phyloP scores from a whole-genome alignment of 2,113 vertebrate species.

The Alethe castanea region DNA sequence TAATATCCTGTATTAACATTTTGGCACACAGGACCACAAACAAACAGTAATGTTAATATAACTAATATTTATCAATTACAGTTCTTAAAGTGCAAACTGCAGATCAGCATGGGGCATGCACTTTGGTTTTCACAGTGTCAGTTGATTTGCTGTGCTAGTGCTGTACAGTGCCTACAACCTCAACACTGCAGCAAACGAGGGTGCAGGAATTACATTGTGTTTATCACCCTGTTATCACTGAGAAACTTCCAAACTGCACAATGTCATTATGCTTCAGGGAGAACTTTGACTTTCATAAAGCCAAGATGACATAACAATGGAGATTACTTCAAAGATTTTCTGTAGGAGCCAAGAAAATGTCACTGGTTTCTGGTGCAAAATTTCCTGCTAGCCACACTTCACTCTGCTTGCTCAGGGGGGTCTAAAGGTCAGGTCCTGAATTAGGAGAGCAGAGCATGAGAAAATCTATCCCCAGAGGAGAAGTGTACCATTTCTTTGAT shows the following conservation, averaged over 20 bases:
- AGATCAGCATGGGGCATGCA: not conserved
- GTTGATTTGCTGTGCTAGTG: not conserved
- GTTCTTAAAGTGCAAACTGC: not conserved
- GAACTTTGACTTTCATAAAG: conserved; percentile 57
- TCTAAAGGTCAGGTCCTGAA: not conserved
- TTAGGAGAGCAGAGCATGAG: not conserved
- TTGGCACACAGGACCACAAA: not conserved
- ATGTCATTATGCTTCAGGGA: not conserved
- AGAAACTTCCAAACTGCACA: not conserved
- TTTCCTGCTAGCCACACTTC: not conserved
- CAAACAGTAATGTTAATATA: not conserved
- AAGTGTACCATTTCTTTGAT: not conserved
- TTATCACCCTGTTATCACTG: conserved; percentile 15
- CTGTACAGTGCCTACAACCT: not conserved
- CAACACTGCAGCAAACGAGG: not conserved
- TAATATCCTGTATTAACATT: not conserved
- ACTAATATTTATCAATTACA: not conserved
- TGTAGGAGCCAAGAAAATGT: not conserved
- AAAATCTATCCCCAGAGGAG: not conserved
- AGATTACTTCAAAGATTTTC: not conserved
- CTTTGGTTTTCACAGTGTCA: not conserved
- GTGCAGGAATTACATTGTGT: not conserved
- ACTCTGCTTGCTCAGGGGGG: not conserved
- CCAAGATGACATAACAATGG: not conserved
- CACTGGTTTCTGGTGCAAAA: not conserved